Percentiles rank a stretch among this genome's conserved stretches.
phyloP scores from a whole-genome alignment of 2,797 vertebrate species.

The Emys orbicularis region DNA sequence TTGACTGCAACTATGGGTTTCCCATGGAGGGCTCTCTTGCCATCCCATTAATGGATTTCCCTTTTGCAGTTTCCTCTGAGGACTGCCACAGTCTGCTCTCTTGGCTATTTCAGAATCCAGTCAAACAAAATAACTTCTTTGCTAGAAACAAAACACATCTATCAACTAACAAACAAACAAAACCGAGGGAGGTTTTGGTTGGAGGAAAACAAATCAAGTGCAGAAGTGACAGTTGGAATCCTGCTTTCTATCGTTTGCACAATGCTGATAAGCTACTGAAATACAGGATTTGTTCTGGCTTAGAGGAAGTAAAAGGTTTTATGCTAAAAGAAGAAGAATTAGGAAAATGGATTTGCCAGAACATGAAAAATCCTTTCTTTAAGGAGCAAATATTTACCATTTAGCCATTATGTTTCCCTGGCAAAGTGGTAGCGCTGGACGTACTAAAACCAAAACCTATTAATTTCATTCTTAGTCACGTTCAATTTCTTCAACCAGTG shows the following conservation, averaged over 20 bases:
- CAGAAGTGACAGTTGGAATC: conserved; percentile 36
- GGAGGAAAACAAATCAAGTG: conserved; percentile 24
- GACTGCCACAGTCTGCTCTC: not conserved
- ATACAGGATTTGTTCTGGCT: conserved; percentile 49
- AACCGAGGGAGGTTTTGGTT: not conserved
- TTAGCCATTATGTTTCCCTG: conserved; percentile 14
- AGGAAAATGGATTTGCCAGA: conserved; percentile 44
- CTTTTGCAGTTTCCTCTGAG: conserved; percentile 23
- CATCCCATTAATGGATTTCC: conserved; percentile 6
- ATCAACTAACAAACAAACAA: not conserved
- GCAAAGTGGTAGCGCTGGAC: not conserved
- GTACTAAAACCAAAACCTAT: not conserved
- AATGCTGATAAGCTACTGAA: conserved; percentile 45
- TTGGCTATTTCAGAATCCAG: not conserved
- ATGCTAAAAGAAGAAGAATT: conserved; percentile 6
- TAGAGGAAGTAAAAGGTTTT: conserved; percentile 36
- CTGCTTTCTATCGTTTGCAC: conserved; percentile 40
- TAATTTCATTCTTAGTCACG: not conserved
- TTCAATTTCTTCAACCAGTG: not conserved
- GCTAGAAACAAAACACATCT: conserved; percentile 10
- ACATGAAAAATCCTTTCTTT: conserved; percentile 42
- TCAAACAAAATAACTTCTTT: conserved; percentile 15
- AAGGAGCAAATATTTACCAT: conserved; percentile 59
- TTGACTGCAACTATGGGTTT: not conserved
- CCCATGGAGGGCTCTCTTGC: not conserved